These are phyloP conservation scores for Allygus modestus DNA, from an alignment of 2,888 invertebrate species.

Conservation along the genomic window DNA sequence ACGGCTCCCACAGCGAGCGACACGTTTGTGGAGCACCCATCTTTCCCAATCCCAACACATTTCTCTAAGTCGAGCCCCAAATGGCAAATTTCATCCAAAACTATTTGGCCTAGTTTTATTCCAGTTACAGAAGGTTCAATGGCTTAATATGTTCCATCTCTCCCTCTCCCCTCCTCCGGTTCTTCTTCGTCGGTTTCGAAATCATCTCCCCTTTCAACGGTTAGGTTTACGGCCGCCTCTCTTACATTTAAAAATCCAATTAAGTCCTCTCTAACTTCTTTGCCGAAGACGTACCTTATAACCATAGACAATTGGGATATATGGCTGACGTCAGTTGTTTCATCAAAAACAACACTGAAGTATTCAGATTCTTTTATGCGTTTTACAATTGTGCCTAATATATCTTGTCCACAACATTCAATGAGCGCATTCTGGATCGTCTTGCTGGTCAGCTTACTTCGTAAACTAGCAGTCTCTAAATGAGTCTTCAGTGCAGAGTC, in stretches of 20 bases:
- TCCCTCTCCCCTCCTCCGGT: neutral
- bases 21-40: no score
- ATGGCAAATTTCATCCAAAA: no score
- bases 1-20: no score
- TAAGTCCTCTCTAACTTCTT: neutral
- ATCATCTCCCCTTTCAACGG: neutral
- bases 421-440: neutral
- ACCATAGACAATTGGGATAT: slow-evolving; percentile 1
- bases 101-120: neutral
- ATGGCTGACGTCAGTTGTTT: neutral
- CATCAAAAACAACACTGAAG: neutral
- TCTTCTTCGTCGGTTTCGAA: neutral
- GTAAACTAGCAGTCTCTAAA: neutral
- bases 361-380: neutral
- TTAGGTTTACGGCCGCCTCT: neutral
- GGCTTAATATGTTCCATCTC: neutral
- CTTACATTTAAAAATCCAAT: neutral
- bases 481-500: neutral
- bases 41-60: no score
- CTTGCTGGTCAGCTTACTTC: neutral
- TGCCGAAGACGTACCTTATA: neutral
- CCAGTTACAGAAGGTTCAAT: neutral
- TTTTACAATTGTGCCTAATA: slow-evolving; percentile 4
- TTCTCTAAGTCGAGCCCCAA: no score
- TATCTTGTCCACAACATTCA: neutral